Evolutionary conservation across 53 echinoderm and acorn worm genomes (phyloP).

Genomic region (Echinarachnius parma): DNA sequence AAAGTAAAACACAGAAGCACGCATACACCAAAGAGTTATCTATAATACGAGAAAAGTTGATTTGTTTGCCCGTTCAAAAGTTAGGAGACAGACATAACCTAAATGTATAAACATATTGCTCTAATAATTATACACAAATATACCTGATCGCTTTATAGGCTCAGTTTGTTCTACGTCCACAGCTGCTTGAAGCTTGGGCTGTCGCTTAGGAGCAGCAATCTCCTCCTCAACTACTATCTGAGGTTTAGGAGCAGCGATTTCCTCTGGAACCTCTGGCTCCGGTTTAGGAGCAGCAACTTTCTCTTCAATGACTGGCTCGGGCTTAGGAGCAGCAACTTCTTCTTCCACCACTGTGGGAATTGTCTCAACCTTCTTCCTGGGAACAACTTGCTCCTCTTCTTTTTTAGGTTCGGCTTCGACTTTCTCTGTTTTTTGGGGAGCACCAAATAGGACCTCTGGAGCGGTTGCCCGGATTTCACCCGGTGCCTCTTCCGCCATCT

Average conservation of each 20-base stretch:
- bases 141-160: too few relatives aligned
- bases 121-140: too few relatives aligned
- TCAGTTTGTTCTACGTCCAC: too few relatives aligned
- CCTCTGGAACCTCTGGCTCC: slow-evolving; percentile 9
- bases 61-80: too few relatives aligned
- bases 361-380: slow-evolving; percentile 1
- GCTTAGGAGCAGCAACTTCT: slow-evolving; percentile 7
- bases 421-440: background rate
- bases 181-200: too few relatives aligned
- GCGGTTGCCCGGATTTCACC: background rate
- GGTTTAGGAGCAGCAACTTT: slow-evolving; percentile 6
- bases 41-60: too few relatives aligned
- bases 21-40: too few relatives aligned
- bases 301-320: slow-evolving; percentile 1
- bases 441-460: slow-evolving; percentile 6
- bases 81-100: too few relatives aligned
- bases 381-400: background rate
- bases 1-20: too few relatives aligned
- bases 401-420: background rate
- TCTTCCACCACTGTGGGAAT: background rate
- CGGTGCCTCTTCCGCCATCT: slow-evolving; percentile 17
- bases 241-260: background rate
- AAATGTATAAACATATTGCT: too few relatives aligned
- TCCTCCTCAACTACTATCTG: too few relatives aligned
- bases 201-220: too few relatives aligned